phyloP scores from a whole-genome alignment of 64 coral and sea anemone genomes.

The Trachythela sp. region DNA sequence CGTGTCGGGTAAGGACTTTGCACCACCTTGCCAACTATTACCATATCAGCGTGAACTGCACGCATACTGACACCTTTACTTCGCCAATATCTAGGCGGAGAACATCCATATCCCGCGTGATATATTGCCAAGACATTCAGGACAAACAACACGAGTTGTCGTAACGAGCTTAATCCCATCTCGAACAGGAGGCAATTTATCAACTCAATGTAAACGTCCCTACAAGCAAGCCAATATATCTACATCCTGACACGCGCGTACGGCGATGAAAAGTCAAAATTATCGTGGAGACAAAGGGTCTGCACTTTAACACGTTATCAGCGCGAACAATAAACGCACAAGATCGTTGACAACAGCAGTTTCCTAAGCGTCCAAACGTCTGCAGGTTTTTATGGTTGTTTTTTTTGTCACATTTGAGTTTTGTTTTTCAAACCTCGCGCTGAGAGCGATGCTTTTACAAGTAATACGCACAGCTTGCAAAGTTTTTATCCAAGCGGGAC shows the following conservation, averaged over 20 bases:
- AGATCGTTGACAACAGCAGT: background rate
- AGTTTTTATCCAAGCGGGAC: background rate
- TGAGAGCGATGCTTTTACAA: background rate
- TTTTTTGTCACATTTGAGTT: background rate
- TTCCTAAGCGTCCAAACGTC: background rate
- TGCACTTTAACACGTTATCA: background rate
- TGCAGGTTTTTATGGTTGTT: background rate
- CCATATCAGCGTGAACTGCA: constrained; percentile 42
- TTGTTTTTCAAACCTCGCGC: background rate
- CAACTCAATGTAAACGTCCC: background rate
- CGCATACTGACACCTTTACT: background rate
- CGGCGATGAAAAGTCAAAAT: background rate
- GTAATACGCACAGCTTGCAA: background rate
- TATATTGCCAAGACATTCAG: background rate
- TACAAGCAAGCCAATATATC: background rate
- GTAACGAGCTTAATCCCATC: background rate
- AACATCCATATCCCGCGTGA: background rate
- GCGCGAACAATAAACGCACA: background rate
- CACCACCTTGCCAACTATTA: constrained; percentile 69
- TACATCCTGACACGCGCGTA: background rate
- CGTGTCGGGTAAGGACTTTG: constrained; percentile 33
- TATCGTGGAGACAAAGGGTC: background rate
- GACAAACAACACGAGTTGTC: background rate
- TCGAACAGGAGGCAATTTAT: background rate
- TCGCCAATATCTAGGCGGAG: background rate